Conservation (phyloP, 2,113 vertebrate species). For the Oceanodroma tethys region DNA sequence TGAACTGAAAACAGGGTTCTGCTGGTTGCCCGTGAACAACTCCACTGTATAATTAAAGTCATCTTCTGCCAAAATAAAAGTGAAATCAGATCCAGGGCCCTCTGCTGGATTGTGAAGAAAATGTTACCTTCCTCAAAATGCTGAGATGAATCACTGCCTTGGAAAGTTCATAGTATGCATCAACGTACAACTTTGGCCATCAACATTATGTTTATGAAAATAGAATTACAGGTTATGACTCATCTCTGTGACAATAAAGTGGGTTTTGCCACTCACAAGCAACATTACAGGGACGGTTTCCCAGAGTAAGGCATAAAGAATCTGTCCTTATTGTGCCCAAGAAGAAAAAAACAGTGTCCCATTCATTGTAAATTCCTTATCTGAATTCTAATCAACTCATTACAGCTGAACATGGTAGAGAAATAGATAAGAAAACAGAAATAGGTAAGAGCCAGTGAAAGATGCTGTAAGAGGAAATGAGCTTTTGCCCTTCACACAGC, state of each 20-base stretch:
- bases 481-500: background rate
- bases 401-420: background rate
- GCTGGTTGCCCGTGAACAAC: background rate
- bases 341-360: background rate
- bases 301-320: background rate
- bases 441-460: background rate
- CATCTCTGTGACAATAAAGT: background rate
- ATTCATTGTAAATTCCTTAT: background rate
- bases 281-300: background rate
- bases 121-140: background rate
- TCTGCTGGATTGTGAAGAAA: constrained; percentile 8
- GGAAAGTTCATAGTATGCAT: background rate
- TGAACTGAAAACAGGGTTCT: background rate
- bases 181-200: background rate
- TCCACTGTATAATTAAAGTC: background rate
- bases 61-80: background rate
- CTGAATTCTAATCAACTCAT: background rate
- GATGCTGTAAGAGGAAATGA: background rate
- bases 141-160: background rate
- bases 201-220: background rate
- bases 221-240: background rate
- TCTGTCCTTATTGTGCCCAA: background rate
- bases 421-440: background rate
- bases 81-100: background rate
- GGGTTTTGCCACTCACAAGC: background rate